Conservation (phyloP, 1,140 invertebrate genomes). For the Drosophila sp. region DNA sequence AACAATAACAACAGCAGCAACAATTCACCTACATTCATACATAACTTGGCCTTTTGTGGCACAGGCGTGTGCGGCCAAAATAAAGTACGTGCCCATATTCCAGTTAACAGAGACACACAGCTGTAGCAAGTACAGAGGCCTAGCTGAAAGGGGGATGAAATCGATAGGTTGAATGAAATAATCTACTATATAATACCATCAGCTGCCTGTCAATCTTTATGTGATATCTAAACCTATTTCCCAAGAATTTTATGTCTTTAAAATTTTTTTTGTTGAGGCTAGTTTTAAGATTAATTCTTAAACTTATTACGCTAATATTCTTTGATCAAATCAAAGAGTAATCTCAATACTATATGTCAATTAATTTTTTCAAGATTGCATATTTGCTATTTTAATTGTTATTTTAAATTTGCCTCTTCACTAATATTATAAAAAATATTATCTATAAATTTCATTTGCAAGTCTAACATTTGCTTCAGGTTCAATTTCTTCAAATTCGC, state of each 20-base stretch:
- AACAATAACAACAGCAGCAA: slow-evolving; percentile 32
- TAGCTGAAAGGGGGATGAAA: slow-evolving; percentile 30
- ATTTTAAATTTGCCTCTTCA: too few relatives aligned
- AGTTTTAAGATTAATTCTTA: too few relatives aligned
- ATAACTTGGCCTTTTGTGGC: slow-evolving; percentile 73
- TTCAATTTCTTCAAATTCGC: too few relatives aligned
- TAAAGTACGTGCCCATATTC: slow-evolving; percentile 76
- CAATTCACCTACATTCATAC: slow-evolving; percentile 40
- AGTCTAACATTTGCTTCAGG: too few relatives aligned
- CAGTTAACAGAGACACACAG: slow-evolving; percentile 63
- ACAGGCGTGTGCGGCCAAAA: slow-evolving; percentile 68
- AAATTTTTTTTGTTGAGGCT: not conserved
- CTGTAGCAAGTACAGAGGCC: slow-evolving; percentile 57
- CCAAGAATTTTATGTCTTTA: not conserved
- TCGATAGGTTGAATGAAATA: not conserved
- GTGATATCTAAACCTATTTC: not conserved
- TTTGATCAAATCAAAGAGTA: too few relatives aligned
- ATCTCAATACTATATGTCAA: too few relatives aligned
- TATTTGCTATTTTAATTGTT: too few relatives aligned
- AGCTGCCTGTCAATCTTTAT: not conserved
- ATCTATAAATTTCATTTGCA: too few relatives aligned
- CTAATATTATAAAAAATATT: not conserved
- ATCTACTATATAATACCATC: not conserved
- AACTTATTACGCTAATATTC: too few relatives aligned
- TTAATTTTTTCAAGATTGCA: too few relatives aligned